Evolutionary conservation across 2,797 vertebrate species (phyloP).

Genomic region (Poliocrania exsul): DNA sequence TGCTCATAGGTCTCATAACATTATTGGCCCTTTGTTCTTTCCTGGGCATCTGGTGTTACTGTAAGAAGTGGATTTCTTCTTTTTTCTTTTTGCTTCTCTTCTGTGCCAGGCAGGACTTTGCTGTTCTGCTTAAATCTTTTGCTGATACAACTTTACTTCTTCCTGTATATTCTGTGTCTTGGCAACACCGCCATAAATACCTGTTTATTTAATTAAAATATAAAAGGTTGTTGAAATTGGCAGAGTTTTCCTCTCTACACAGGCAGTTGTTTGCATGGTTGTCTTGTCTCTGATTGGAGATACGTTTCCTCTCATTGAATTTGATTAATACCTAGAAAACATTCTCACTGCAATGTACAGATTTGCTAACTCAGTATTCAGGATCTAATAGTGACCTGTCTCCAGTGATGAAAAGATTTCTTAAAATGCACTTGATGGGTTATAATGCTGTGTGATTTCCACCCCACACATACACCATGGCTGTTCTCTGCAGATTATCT

Average conservation of each 20-base stretch:
- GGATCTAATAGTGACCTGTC: neutral
- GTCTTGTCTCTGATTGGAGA: neutral
- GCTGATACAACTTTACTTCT: neutral
- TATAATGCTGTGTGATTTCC: neutral
- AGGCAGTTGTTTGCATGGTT: neutral
- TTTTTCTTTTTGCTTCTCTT: neutral
- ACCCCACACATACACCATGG: neutral
- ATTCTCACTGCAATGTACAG: neutral
- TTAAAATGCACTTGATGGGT: neutral
- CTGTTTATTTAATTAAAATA: neutral
- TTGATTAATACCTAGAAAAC: neutral
- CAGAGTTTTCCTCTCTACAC: neutral
- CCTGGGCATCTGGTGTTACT: conserved; percentile 3
- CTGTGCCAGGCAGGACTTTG: neutral
- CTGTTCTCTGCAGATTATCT: neutral
- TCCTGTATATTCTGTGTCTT: neutral
- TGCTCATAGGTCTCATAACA: neutral
- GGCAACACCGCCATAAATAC: neutral
- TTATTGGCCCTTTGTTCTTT: conserved; percentile 19
- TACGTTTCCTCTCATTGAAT: neutral
- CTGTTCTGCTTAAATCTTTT: neutral
- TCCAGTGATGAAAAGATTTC: neutral
- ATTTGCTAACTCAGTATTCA: neutral
- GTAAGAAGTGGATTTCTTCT: neutral
- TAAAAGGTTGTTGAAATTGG: neutral